Conservation (phyloP, 2,113 vertebrate species). For the Atrichornis clamosus region DNA sequence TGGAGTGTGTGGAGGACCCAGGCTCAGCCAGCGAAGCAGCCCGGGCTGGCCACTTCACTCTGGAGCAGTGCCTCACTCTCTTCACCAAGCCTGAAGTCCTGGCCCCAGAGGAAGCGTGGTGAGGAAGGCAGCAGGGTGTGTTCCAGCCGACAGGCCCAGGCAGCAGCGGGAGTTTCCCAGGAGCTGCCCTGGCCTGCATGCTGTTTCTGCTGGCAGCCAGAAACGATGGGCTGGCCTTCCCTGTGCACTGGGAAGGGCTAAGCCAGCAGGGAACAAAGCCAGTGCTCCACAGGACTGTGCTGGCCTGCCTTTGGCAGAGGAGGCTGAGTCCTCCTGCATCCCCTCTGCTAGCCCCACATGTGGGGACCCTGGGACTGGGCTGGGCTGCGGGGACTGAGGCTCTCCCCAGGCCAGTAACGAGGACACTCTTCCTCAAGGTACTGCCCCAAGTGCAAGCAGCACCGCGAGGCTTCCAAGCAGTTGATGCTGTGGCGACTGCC, state of each 20-base stretch:
- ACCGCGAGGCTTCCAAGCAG: conserved; percentile 95
- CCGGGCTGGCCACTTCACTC: conserved; percentile 92
- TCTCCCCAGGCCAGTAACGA: fast-evolving
- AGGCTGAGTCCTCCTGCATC: background rate
- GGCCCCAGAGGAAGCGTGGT: conserved; percentile 97
- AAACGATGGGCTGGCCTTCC: background rate
- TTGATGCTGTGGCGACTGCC: conserved; percentile 95
- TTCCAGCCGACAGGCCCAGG: background rate
- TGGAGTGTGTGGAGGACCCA: conserved; percentile 91
- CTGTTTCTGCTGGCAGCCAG: background rate
- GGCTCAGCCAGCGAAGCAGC: conserved; percentile 91
- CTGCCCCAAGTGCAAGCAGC: conserved; percentile 97
- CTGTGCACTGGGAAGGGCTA: background rate
- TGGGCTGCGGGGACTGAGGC: background rate
- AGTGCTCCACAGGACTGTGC: background rate
- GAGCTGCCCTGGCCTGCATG: fast-evolving
- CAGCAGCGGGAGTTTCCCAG: background rate
- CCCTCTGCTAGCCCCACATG: background rate
- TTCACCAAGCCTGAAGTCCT: conserved; percentile 97
- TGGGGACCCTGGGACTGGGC: background rate
- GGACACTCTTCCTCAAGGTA: conserved; percentile 72
- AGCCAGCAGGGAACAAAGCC: background rate
- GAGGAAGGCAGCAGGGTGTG: conserved; percentile 19
- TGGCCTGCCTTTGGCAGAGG: background rate
- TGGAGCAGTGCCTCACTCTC: conserved; percentile 97